Conservation (phyloP, 2,888 invertebrate species). For the Tachina lurida region DNA sequence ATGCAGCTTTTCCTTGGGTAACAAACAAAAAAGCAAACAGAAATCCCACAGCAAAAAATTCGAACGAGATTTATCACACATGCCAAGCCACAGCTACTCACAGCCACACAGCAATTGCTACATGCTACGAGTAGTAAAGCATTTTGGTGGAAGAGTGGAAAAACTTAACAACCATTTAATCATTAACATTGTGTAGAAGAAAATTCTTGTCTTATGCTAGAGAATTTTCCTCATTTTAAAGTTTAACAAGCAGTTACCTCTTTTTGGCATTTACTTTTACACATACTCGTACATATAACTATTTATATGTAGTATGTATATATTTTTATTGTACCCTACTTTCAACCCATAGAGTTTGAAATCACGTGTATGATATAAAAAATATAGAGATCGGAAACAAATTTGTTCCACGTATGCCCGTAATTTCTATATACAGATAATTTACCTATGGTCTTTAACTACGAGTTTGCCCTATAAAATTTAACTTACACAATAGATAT, state of each 20-base stretch:
- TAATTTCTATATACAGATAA: no score
- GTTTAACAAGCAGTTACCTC: slow-evolving; percentile 68
- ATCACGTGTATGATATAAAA: neutral
- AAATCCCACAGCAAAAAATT: slow-evolving; percentile 68
- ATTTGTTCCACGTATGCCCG: no score
- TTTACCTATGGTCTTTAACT: no score
- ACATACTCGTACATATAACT: neutral
- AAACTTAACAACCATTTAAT: slow-evolving; percentile 62
- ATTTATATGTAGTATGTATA: no score
- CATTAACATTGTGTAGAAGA: slow-evolving; percentile 57
- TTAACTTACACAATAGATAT: no score
- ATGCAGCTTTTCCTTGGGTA: slow-evolving; percentile 26
- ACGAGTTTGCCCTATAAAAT: no score
- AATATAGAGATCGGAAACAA: neutral
- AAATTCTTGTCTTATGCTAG: slow-evolving; percentile 55
- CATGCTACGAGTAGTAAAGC: slow-evolving; percentile 26
- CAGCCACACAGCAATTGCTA: slow-evolving; percentile 56
- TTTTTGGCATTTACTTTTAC: slow-evolving; percentile 48
- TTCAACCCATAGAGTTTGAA: neutral
- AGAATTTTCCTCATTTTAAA: slow-evolving; percentile 59
- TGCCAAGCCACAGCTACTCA: slow-evolving; percentile 70
- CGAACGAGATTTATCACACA: slow-evolving; percentile 75
- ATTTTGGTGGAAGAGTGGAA: slow-evolving; percentile 15
- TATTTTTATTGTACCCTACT: slow-evolving; percentile 35
- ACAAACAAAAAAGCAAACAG: slow-evolving; percentile 30